Evolutionary conservation across 2,797 vertebrate species (phyloP).

Genomic region (Clarias laeviceps): DNA sequence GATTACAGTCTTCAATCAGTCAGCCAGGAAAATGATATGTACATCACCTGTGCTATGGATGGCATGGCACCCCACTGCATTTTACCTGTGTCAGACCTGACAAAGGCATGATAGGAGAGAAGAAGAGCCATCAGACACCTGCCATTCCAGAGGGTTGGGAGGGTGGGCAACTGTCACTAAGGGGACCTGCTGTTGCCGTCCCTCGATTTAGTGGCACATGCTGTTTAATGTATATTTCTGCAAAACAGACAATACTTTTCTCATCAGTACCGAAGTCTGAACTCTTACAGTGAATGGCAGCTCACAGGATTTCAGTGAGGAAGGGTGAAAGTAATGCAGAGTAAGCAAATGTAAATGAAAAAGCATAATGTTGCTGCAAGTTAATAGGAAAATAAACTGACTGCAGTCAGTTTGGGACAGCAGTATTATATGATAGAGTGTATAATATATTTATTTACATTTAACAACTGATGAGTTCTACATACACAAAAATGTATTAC

Average conservation of each 20-base stretch:
- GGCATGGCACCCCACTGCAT: slow-evolving; percentile 64
- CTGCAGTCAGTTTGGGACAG: neutral
- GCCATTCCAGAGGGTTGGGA: slow-evolving; percentile 65
- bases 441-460: neutral
- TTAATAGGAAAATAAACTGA: slow-evolving; percentile 17
- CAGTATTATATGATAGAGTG: neutral
- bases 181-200: slow-evolving; percentile 73
- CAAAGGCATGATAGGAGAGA: slow-evolving; percentile 76
- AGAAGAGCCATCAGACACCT: slow-evolving; percentile 74
- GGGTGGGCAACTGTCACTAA: slow-evolving; percentile 65
- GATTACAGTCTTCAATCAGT: slow-evolving; percentile 87
- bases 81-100: slow-evolving; percentile 83
- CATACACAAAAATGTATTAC: neutral
- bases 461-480: neutral
- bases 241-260: slow-evolving; percentile 67
- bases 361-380: slow-evolving; percentile 48
- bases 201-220: slow-evolving; percentile 67
- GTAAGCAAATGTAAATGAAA: slow-evolving; percentile 50
- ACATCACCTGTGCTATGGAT: slow-evolving; percentile 73
- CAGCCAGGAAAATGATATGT: slow-evolving; percentile 84
- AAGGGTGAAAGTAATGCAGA: slow-evolving; percentile 55
- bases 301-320: slow-evolving; percentile 64
- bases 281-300: slow-evolving; percentile 60
- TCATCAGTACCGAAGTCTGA: slow-evolving; percentile 61
- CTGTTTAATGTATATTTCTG: slow-evolving; percentile 78